A percentile compares a stretch with the other conserved stretches of the same genome.
phyloP scores from a whole-genome alignment of 2,888 invertebrate genomes.

The Protophormia terraenovae region DNA sequence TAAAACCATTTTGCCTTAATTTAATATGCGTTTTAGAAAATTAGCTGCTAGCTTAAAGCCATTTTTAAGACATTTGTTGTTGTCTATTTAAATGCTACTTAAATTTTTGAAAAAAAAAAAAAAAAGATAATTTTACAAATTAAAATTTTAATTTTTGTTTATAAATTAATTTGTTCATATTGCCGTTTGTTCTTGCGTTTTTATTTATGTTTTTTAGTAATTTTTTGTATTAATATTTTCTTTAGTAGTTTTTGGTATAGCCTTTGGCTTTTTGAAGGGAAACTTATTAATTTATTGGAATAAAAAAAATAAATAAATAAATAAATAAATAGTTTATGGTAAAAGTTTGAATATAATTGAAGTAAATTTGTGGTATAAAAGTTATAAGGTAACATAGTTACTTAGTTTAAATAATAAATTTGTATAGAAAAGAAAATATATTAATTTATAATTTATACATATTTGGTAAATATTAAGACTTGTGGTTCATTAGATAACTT shows the following conservation, averaged over 20 bases:
- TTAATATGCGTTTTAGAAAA: neutral
- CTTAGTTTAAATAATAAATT: too few relatives aligned
- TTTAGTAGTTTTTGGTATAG: neutral
- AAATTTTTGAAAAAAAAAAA: neutral
- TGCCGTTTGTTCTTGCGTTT: conserved; percentile 16
- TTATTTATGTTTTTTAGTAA: neutral
- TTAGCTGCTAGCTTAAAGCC: neutral
- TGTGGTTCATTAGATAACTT: too few relatives aligned
- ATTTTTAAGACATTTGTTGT: neutral
- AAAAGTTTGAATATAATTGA: too few relatives aligned
- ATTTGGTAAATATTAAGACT: too few relatives aligned
- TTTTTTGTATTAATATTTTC: neutral
- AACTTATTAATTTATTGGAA: neutral
- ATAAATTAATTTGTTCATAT: conserved; percentile 33
- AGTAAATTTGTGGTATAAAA: too few relatives aligned
- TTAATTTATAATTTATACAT: too few relatives aligned
- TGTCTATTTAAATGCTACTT: neutral
- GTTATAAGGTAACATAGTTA: too few relatives aligned
- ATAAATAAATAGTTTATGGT: too few relatives aligned
- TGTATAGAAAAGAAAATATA: too few relatives aligned
- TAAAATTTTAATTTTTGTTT: neutral
- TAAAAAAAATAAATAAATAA: too few relatives aligned
- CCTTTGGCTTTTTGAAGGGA: neutral
- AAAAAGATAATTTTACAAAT: neutral
- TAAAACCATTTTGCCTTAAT: neutral